Conservation (phyloP, 2,888 invertebrate genomes). For the Acheta domesticus region DNA sequence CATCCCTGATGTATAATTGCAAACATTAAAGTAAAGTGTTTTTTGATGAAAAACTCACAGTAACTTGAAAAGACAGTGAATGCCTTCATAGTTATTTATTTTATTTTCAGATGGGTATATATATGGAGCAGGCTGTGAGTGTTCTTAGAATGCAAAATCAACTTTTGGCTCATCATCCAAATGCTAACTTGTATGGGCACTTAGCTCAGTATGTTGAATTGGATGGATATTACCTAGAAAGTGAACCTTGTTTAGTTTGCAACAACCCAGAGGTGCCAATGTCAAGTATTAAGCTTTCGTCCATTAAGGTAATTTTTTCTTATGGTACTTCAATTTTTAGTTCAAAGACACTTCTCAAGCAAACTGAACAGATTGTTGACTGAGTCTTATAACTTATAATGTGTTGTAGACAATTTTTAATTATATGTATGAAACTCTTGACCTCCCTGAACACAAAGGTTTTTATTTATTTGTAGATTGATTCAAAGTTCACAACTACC, state of each 20-base stretch:
- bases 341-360: neutral
- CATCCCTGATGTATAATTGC: no score
- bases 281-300: constrained; percentile 84
- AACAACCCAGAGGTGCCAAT: constrained; percentile 95
- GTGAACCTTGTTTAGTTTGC: constrained; percentile 95
- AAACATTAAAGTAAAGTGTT: no score
- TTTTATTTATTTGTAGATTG: constrained; percentile 55
- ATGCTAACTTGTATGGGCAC: constrained; percentile 88
- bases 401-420: neutral
- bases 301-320: constrained; percentile 67
- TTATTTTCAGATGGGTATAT: constrained; percentile 59
- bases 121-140: constrained; percentile 81
- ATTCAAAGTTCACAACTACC: constrained; percentile 98
- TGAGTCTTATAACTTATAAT: neutral
- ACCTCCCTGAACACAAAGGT: neutral
- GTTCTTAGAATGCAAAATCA: constrained; percentile 86
- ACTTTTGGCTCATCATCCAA: constrained; percentile 84
- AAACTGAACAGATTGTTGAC: neutral
- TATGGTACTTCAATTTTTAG: neutral
- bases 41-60: no score
- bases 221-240: constrained; percentile 94
- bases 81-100: neutral
- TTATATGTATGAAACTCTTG: neutral
- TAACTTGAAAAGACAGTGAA: no score
- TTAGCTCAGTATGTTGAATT: constrained; percentile 91